A percentile compares a stretch with the other conserved stretches of the same genome.
These are phyloP conservation scores for Phragmatobia fuliginosa DNA, from an alignment of 2,888 invertebrate species.

Conservation along the genomic window DNA sequence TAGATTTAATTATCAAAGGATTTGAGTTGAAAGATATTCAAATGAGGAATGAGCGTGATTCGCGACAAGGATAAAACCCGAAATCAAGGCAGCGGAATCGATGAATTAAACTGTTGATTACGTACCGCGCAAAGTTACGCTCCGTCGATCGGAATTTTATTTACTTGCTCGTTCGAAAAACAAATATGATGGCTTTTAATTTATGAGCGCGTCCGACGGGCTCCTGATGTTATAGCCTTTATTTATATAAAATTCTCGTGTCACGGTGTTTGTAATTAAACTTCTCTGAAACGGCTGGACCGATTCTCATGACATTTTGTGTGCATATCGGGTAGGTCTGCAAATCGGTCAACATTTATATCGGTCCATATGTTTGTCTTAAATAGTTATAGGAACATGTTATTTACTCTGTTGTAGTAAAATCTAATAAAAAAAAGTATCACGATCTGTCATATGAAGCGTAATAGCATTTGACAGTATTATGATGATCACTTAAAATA, in stretches of 20 bases:
- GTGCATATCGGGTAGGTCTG: too few species aligned
- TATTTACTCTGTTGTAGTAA: conserved; percentile 72
- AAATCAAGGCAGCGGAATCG: conserved; percentile 79
- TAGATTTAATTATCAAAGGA: conserved; percentile 72
- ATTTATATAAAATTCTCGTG: too few species aligned
- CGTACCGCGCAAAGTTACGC: conserved; percentile 77
- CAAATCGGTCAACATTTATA: too few species aligned
- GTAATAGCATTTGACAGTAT: background rate
- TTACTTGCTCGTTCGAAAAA: conserved; percentile 78
- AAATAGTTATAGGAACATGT: conserved; percentile 65
- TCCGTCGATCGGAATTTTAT: conserved; percentile 81
- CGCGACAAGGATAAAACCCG: conserved; percentile 64
- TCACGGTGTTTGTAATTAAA: too few species aligned
- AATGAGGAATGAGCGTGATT: conserved; percentile 69
- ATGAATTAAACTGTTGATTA: conserved; percentile 83
- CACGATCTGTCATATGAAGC: background rate
- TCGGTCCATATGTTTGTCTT: too few species aligned
- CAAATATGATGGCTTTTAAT: conserved; percentile 84
- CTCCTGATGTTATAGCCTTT: conserved; percentile 61
- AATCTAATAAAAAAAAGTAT: conserved; percentile 75
- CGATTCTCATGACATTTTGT: too few species aligned
- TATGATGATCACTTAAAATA: too few species aligned
- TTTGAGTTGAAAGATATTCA: conserved; percentile 70
- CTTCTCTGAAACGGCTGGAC: too few species aligned
- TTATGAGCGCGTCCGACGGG: conserved; percentile 73